Evolutionary conservation across 2,888 invertebrate species (phyloP), one percentile per base, ranked within the genome.

Genomic region (Parelbella ahira): DNA sequence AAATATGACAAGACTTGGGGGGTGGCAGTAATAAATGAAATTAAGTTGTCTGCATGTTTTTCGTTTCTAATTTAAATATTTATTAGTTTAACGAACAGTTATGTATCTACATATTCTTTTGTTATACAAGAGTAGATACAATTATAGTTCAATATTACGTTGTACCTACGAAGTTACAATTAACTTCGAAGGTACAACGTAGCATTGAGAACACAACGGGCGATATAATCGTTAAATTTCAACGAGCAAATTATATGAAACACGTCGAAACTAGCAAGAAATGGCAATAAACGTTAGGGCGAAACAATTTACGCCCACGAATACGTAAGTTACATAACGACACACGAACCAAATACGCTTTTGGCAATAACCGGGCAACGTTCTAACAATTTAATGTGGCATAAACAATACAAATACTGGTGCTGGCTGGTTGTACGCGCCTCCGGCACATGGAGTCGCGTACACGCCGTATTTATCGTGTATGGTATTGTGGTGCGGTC

Each of bases 331-430:
- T 60, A 75, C 75, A 69, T 64, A 68, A 71, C 74, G 64, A 75
- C 75, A 79, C 71, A 68, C 71, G 69, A 67, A 77, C 77, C 81
- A 71, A 84, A 84, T 83, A 83, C 82, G 79, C 73, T 86, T 80
- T 81, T 72, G 75, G 81, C 83, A 86, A 84, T 86, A 86, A 83
- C 82, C 72, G 70, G 69, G 75, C 76, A 77, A 78, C 83, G 81
- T 84, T 87, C 75, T 74, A 83, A 77, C 84, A 84, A 86, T 87
- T 87, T 83, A 87, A 87, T 87, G 73, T 73, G 60, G 63, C 66
- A 83, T 86, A 84, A 84, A 87, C 86, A 86, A 84, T 84, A 82
- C 78, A 67, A 82, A 83, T 76, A 77, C 75, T 66, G 59, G 72
- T 64, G 59, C 61, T 58, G 54, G 60, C 49, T 60, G 56, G 60